These are phyloP conservation scores for Bursaphelenchus mucronatus DNA, from an alignment of 1,140 invertebrate genomes.

Conservation along the genomic window DNA sequence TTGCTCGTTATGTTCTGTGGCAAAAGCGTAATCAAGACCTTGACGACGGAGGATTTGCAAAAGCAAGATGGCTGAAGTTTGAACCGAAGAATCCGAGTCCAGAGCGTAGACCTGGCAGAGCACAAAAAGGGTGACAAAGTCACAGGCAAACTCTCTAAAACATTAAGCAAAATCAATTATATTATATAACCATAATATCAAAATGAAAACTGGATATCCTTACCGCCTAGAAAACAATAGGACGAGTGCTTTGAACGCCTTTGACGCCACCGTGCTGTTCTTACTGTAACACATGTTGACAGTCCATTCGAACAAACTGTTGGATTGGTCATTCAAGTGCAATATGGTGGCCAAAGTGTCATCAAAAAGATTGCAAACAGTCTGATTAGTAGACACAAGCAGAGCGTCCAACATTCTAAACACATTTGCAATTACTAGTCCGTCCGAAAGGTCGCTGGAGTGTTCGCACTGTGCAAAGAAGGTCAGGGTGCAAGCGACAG, in stretches of 20 bases:
- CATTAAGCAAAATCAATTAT: slow-evolving; percentile 22
- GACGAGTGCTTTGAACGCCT: slow-evolving; percentile 87
- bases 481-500: too few species aligned
- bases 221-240: slow-evolving; percentile 91
- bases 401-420: slow-evolving; percentile 89
- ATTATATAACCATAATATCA: slow-evolving; percentile 4
- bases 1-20: slow-evolving; percentile 50
- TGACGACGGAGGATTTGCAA: slow-evolving; percentile 86
- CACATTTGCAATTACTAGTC: slow-evolving; percentile 64
- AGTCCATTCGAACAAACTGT: slow-evolving; percentile 87
- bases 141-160: slow-evolving; percentile 90
- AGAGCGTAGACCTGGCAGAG: slow-evolving; percentile 91
- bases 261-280: slow-evolving; percentile 78
- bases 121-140: slow-evolving; percentile 94
- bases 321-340: slow-evolving; percentile 91
- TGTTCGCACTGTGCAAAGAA: too few species aligned
- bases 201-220: slow-evolving; percentile 41
- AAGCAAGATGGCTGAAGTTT: slow-evolving; percentile 86
- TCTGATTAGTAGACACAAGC: slow-evolving; percentile 77
- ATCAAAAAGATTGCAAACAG: slow-evolving; percentile 81
- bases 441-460: too few species aligned
- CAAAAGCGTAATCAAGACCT: slow-evolving; percentile 73
- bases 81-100: slow-evolving; percentile 80
- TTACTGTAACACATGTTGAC: slow-evolving; percentile 95
- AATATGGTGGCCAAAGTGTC: slow-evolving; percentile 87